Percentiles rank a stretch among this genome's conserved stretches.
Evolutionary conservation across 1,140 invertebrate genomes (phyloP).

Genomic region (honey bee (Apis mellifera)): Amel_HAv3.1 CM009944.2:10019001-10019500

Average conservation of each 20-base stretch:
- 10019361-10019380: not conserved
- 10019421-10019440: too few relatives aligned
- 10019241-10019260: not conserved
- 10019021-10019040: not conserved
- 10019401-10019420: too few relatives aligned
- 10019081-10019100: not conserved
- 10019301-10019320: slow-evolving; percentile 69
- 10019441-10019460: too few relatives aligned
- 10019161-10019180: slow-evolving; percentile 27
- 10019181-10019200: not conserved
- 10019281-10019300: slow-evolving; percentile 73
- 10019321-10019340: slow-evolving; percentile 71
- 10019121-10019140: not conserved
- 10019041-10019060: not conserved
- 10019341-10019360: not conserved
- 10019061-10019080: not conserved
- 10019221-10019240: not conserved
- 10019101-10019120: too few relatives aligned
- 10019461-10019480: not conserved
- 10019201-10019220: too few relatives aligned
- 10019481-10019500: too few relatives aligned
- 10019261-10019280: slow-evolving; percentile 67
- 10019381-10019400: not conserved
- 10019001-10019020: slow-evolving; percentile 22
- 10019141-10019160: not conserved